Evolutionary conservation across 2,888 invertebrate species (phyloP), one percentile per base, ranked within the genome.

Genomic region (Drepana falcataria): DNA sequence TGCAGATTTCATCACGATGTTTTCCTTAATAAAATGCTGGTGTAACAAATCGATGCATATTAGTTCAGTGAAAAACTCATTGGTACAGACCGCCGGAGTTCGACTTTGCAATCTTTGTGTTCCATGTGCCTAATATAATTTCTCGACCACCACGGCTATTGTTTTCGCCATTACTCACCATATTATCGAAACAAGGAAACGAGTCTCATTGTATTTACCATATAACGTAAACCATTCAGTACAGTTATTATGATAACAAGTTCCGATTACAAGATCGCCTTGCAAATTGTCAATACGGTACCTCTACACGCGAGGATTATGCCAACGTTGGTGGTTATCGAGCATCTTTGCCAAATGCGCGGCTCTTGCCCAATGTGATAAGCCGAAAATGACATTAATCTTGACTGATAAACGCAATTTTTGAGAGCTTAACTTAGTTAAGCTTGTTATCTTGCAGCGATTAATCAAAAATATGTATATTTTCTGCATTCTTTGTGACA

Each of bases 121-220:
- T 21, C 21, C 21, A 21, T 21, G 21, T 21, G 21, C 21, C 21
- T 21, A 21, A 21, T 21, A 21, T 21, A 21, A 21, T 21, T 21
- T 21, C 21, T 1, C 21, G 21, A 21, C 21, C 21, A 21, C 21
- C 66, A 58, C 48, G 53, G 49, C 61, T 65, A 59, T 75, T 75
- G 21, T 21, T 21, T 75, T 73, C 65, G 70, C 76, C 61, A 66
- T 72, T 70, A 70, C 71, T 64, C 64, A 60, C 61, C 62, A 69
- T 73, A 83, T 76, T 79, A 82, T 77, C 68, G 70, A 75, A 79
- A 77, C 68, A 65, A 80, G 79, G 81, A 81, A 84, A 81, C 72
- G 69, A 68, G 64, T 53, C 57, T 74, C 75, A 81, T 85, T 83
- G 83, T 83, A 75, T 77, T 21, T 77, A 68, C 64, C 66, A 68